Evolutionary conservation across 2,888 invertebrate genomes (phyloP).

Genomic region (Papilio protenor): DNA sequence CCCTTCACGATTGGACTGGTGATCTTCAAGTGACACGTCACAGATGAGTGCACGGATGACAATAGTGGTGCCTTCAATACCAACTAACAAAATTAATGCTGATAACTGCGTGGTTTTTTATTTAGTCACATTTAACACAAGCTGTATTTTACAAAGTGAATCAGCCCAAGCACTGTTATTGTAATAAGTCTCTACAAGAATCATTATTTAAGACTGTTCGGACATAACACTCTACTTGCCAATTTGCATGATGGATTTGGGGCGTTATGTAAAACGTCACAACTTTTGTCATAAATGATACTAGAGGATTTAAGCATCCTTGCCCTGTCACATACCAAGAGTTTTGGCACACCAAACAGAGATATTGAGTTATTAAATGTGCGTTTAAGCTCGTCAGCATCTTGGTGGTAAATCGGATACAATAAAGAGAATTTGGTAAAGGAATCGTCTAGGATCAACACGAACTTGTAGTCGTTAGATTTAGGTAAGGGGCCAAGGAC

Average conservation of each 20-base stretch:
- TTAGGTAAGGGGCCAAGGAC: constrained; percentile 27
- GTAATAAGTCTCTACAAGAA: constrained; percentile 41
- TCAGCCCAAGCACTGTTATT: constrained; percentile 30
- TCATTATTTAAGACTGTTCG: constrained; percentile 42
- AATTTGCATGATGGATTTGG: constrained; percentile 44
- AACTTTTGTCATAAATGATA: constrained; percentile 37
- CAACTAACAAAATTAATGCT: constrained; percentile 40
- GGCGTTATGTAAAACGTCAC: constrained; percentile 40
- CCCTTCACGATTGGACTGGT: neutral
- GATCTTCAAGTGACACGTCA: constrained; percentile 30
- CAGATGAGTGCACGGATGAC: constrained; percentile 40
- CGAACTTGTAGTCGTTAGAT: constrained; percentile 37
- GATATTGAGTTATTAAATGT: constrained; percentile 32
- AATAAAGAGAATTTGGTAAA: no score
- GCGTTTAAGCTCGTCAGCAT: constrained; percentile 44
- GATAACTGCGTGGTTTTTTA: constrained; percentile 42
- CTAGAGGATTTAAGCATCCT: constrained; percentile 40
- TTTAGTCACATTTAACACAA: constrained; percentile 42
- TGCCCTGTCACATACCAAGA: constrained; percentile 39
- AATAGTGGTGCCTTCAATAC: constrained; percentile 40
- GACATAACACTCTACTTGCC: constrained; percentile 44
- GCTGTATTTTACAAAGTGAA: constrained; percentile 34
- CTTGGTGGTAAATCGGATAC: constrained; percentile 50
- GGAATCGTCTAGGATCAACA: constrained; percentile 44
- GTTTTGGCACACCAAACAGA: no score